A percentile compares a stretch with the other conserved stretches of the same genome.
These are phyloP conservation scores for Passer montanus DNA, from an alignment of 2,113 vertebrate genomes.

Conservation along the genomic window DNA sequence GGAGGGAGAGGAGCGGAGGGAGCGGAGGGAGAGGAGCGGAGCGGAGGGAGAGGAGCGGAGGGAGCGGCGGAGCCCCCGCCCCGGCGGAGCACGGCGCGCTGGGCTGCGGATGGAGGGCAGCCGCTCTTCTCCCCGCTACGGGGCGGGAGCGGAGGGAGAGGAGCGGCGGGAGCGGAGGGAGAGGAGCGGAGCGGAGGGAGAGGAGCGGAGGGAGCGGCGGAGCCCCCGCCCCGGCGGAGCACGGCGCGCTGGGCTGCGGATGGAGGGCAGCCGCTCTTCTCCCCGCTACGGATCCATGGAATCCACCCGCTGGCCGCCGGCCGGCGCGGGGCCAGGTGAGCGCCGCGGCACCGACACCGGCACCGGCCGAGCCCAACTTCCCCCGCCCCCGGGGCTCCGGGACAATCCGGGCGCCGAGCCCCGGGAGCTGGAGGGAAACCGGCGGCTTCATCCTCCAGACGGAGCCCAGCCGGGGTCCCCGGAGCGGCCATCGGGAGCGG, in stretches of 20 bases:
- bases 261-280: conserved; percentile 67
- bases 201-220: not conserved
- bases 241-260: not conserved
- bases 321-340: conserved; percentile 74
- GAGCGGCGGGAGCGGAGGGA: not conserved
- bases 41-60: not conserved
- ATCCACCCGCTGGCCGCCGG: conserved; percentile 73
- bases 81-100: not conserved
- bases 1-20: not conserved
- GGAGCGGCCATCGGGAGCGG: not conserved
- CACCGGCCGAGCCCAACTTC: not conserved
- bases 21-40: not conserved
- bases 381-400: not conserved
- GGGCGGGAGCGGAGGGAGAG: not conserved
- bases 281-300: conserved; percentile 81
- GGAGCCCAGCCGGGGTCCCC: not conserved
- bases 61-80: not conserved
- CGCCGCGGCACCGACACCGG: not conserved
- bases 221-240: not conserved
- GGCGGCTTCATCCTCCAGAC: not conserved
- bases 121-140: conserved; percentile 72
- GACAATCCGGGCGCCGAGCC: not conserved
- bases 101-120: conserved; percentile 60
- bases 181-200: not conserved
- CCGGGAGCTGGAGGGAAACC: not conserved